Evolutionary conservation across 1,140 invertebrate species (phyloP), one percentile per base, ranked within the genome.

Genomic region (Pseudomyrmex pallidus): DNA sequence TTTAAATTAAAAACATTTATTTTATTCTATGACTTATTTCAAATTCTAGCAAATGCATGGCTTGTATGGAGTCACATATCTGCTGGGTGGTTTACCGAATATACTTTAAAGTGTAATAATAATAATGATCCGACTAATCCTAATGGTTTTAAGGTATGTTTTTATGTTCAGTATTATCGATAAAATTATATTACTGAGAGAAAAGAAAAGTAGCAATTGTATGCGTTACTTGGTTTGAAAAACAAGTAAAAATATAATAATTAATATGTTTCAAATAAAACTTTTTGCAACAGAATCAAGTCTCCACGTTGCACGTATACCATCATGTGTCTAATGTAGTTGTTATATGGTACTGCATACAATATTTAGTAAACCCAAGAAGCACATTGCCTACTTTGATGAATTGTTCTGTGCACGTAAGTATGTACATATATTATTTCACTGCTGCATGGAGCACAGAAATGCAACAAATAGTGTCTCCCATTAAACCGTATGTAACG

Each of bases 251-350:
- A 25, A 35, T n/a, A n/a, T 35, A 35, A 35, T n/a, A n/a, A n/a
- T 35, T 35, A 0, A 35, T 35, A 89, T 48, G 62, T 0, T 35
- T 72, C 1, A 67, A 82, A 87, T 74, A 93, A 7, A 94, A 82
- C 94, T 93, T 0, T 25, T 95, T 91, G 96, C 97, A 35, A 35
- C 35, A 35, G 5, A 35, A 35, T 0, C 35, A 35, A 35, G 35
- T 35, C 0, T 95, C 96, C 0, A 95, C 95, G 87, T 93, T 97
- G 7, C 96, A 97, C 85, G 90, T 97, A 1, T 97, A 97, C 82
- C 96, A 97, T 92, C 96, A 97, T 86, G 92, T 95, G 54, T 95
- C 95, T 70, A 96, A 90, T 96, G 2, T 97, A n/a, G n/a, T n/a
- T n/a, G n/a, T 2, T 95, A 95, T 88, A 97, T 96, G 96, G 94